A percentile compares a stretch with the other conserved stretches of the same genome.
Conservation (phyloP, 2,113 vertebrate species). For the Baryphthengus martii region DNA sequence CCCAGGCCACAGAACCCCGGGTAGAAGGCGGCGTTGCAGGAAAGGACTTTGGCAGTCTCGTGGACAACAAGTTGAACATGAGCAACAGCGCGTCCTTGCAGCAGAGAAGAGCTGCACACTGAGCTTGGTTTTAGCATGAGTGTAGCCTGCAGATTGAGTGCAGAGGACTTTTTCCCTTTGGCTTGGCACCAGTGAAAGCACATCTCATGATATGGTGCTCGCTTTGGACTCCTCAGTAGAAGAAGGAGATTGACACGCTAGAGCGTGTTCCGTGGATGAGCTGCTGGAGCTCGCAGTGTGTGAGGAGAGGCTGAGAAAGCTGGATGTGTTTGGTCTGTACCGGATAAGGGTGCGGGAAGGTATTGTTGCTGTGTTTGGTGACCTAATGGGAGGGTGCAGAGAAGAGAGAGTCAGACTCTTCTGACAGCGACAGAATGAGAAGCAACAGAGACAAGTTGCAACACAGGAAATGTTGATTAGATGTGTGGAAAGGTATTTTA, state of each 20-base stretch:
- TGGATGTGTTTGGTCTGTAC: neutral
- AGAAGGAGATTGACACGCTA: neutral
- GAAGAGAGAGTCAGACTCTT: neutral
- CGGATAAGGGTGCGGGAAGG: neutral
- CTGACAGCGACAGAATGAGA: neutral
- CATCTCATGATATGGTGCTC: fast-evolving
- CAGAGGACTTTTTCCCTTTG: neutral
- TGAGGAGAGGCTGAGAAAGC: neutral
- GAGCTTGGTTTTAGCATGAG: neutral
- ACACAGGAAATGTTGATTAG: neutral
- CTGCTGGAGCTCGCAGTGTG: neutral
- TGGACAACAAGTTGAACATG: neutral
- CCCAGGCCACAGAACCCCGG: neutral
- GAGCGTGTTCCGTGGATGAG: neutral
- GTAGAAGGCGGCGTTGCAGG: neutral
- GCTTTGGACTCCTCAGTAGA: neutral
- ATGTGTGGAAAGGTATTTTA: neutral
- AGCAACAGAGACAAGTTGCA: neutral
- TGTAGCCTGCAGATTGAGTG: neutral
- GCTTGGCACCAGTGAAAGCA: neutral
- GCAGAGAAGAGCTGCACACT: neutral
- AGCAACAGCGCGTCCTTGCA: neutral
- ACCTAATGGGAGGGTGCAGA: neutral
- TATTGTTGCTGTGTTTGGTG: neutral
- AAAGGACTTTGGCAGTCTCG: neutral